Evolutionary conservation across 2,888 invertebrate species (phyloP), one percentile per base, ranked within the genome.

Genomic region (Tineola bisselliella): DNA sequence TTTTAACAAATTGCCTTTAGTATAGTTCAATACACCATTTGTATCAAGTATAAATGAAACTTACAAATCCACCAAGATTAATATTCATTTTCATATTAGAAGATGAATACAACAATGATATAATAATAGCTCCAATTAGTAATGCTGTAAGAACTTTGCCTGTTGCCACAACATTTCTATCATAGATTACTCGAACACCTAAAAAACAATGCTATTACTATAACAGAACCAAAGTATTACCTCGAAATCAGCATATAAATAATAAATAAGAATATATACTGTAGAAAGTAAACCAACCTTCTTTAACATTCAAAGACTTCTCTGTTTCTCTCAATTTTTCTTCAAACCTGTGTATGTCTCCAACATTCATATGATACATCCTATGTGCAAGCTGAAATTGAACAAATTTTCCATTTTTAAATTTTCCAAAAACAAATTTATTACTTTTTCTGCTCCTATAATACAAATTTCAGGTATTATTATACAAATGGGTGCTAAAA

Each of bases 241-340:
- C 25, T 25, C 2, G 6, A 4, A 25, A 25, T 4, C 25, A 25
- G 25, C 6, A 25, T 4, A 25, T 25, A 25, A 25, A n/a, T n/a
- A n/a, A n/a, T n/a, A 25, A 25, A 25, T 25, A 25, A 25, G 25
- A 25, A n/a, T n/a, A n/a, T n/a, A n/a, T 25, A 25, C 25, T 25
- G 4, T 25, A 25, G 25, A n/a, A n/a, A n/a, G n/a, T n/a, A n/a
- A n/a, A 25, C 25, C 58, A 68, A 84, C 92, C 95, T 74, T 93
- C 91, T 70, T 88, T 89, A 57, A 98, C 93, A 12, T 95, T 95
- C 44, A 98, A 82, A 44, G 89, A 89, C 61, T 90, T 87, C 79
- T 99, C 98, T 0, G 93, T 93, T 66, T 92, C 92, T 31, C 98
- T 88, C 30, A 99, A 81, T 80, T 96, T 97, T 68, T 94, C 93